Base-by-base conservation (phyloP, 2,113 vertebrate genomes). In the Blennius ocellaris region DNA sequence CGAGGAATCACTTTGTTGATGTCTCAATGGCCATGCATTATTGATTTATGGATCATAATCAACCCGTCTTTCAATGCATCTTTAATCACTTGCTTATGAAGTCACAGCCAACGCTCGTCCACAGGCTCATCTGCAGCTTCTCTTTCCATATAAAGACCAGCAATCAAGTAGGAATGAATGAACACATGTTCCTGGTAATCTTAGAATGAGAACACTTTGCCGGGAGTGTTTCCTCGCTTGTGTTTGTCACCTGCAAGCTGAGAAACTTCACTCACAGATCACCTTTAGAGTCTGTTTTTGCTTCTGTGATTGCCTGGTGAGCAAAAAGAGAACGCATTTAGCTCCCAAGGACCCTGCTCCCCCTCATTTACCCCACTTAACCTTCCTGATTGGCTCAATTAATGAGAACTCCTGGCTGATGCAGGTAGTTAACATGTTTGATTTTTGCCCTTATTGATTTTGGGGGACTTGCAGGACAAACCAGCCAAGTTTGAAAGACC, bases 1-100 rank as follows among this genome's bases (percentile, higher is more conserved):
- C 59, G 72, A 86, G 73, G 74, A 91, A 90, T 90, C 80, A 84
- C 82, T 82, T 84, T 70, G 89, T 85, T 80, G 83, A 65, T 30
- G 84, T 81, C 83, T 90, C 82, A 55, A 36, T 91, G 59, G 54
- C 81, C 73, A 89, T 93, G 68, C 84, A 93, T 92, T 90, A 94
- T 93, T 92, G 43, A 93, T 87, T 81, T 69, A 85, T 86, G 69
- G 71, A 87, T 90, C 78, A 89, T 86, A 91, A 91, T 84, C 80
- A 73, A 76, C 78, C 83, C 76, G 81, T 52, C 73, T 68, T 88
- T 90, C 62, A 80, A 92, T 91, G 86, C 82, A 88, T 87, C 56
- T 93, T 84, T 90, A 81, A 89, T 90, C 73, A 83, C 73, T 64
- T 67, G 80, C 85, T 66, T 66, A 38, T 83, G 53, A 72, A 80